Percentiles rank a stretch among this genome's conserved stretches.
Evolutionary conservation across 2,797 vertebrate genomes (phyloP).

Genomic region (Pachyuromys duprasi): DNA sequence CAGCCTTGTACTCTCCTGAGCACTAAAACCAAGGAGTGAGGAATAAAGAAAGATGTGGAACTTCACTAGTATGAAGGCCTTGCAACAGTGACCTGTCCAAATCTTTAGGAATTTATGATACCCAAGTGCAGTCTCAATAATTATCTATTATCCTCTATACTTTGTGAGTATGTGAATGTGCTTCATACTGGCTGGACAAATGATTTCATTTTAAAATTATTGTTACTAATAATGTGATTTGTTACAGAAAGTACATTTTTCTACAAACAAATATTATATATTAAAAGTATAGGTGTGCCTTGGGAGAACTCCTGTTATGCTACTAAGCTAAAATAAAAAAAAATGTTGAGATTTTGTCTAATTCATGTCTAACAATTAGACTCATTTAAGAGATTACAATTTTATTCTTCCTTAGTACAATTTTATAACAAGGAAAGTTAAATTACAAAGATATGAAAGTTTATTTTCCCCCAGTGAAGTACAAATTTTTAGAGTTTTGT

Average conservation of each 20-base stretch:
- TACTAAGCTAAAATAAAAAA: not conserved
- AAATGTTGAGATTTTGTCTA: not conserved
- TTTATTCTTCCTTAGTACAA: not conserved
- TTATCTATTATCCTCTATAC: not conserved
- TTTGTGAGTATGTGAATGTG: conserved; percentile 14
- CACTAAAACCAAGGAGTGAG: not conserved
- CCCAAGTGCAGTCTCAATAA: not conserved
- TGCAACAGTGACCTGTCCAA: not conserved
- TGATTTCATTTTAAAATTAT: conserved; percentile 35
- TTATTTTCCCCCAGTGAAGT: not conserved
- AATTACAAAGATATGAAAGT: not conserved
- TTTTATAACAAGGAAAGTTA: conserved; percentile 27
- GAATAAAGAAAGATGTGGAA: not conserved
- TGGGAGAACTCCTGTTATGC: not conserved
- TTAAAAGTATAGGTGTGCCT: not conserved
- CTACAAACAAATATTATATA: not conserved
- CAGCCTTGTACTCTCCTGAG: accelerated
- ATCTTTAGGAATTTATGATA: not conserved
- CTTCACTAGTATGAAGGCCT: not conserved
- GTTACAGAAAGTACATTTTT: not conserved
- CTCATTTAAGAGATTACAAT: conserved; percentile 15
- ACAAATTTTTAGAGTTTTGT: conserved; percentile 39
- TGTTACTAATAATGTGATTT: not conserved
- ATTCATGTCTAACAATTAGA: not conserved
- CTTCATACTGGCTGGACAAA: not conserved